A percentile compares a stretch with the other conserved stretches of the same genome.
These are phyloP conservation scores for Buceros bicornis DNA, from an alignment of 2,797 vertebrate genomes.

Conservation along the genomic window DNA sequence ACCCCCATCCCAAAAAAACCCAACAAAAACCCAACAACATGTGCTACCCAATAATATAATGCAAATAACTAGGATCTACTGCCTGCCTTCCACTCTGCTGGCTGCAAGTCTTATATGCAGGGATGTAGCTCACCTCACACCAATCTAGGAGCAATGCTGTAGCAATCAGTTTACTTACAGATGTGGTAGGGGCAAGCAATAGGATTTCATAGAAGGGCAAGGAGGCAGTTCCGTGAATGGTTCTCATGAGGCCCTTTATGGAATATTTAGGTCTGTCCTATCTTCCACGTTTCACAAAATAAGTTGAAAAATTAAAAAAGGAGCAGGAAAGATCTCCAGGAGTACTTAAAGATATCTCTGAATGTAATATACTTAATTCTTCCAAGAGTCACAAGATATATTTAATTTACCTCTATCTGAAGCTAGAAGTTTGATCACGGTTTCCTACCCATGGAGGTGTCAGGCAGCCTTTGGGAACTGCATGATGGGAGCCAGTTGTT, in stretches of 20 bases:
- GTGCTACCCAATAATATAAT: background rate
- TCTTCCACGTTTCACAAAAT: background rate
- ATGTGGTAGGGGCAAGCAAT: background rate
- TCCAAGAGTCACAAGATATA: background rate
- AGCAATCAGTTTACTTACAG: background rate
- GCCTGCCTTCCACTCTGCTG: background rate
- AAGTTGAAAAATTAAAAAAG: background rate
- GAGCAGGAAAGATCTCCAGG: background rate
- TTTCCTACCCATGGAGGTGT: background rate
- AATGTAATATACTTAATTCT: background rate
- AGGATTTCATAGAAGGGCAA: background rate
- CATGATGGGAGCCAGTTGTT: background rate
- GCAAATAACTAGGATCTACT: background rate
- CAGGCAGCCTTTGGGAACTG: background rate
- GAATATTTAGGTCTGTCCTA: background rate
- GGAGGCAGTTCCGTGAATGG: background rate
- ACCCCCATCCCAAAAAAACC: no score
- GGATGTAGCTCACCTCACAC: background rate
- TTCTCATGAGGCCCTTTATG: background rate
- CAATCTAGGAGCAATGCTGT: background rate
- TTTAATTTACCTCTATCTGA: background rate
- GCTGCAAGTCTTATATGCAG: background rate
- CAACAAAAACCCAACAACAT: background rate
- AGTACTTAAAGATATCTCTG: background rate
- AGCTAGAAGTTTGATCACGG: background rate